Evolutionary conservation across 1,140 invertebrate species (phyloP), one percentile per base, ranked within the genome.

Genomic region (Nymphalis io): DNA sequence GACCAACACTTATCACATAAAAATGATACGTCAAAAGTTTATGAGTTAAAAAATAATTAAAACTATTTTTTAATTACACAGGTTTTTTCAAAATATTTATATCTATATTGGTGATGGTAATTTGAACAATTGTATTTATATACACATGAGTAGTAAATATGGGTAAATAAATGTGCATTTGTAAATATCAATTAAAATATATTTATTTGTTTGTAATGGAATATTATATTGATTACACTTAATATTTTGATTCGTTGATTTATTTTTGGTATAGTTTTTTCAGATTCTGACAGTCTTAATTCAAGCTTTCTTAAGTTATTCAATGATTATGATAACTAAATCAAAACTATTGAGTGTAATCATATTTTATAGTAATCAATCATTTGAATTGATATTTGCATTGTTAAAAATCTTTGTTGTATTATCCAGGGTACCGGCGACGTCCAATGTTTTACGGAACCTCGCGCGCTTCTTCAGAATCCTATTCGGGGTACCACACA

Each of bases 401-500:
- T 75, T 59, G 57, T 78, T 72, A 58, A 62, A 79, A 78, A 68
- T 70, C 46, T 67, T 73, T 76, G 58, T 81, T 81, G 68, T 87
- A 70, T 83, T 85, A 74, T 70, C 67, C 87, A 91, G 89, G 89
- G 74, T 88, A 81, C 85, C 88, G 85, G 85, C 82, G 88, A 83
- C 88, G 85, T 82, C 89, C 89, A 89, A 91, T 91, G 81, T 91
- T 80, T 75, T 91, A 89, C 88, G 87, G 88, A 89, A 84, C 82
- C 79, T 90, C 89, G 87, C 89, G 87, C 84, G 85, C 85, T 88
- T 89, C 89, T 87, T 91, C 88, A 90, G 85, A 88, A 70, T 83
- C 84, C 81, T 91, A 82, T 90, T 90, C 79, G 87, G 88, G 74
- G 68, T 89, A 77, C 86, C 84, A 75, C 78, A 81, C 65, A 70